Conservation (phyloP, 2,888 invertebrate genomes). For the Phania funesta region DNA sequence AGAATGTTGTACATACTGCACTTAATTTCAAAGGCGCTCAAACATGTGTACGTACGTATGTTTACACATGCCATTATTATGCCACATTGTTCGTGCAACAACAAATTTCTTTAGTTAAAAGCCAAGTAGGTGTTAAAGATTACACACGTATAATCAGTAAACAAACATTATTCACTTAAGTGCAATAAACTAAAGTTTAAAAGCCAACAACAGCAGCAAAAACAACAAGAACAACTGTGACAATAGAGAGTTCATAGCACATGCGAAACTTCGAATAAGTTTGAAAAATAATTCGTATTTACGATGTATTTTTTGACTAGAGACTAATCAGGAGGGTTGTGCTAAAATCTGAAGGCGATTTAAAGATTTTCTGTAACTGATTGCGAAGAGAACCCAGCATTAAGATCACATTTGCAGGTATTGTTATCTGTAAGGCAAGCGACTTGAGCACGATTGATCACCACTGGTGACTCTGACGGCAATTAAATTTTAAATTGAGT, state of each 20-base stretch:
- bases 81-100: slow-evolving; percentile 48
- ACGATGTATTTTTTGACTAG: neutral
- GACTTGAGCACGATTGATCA: too few species aligned
- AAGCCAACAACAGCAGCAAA: slow-evolving; percentile 37
- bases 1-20: slow-evolving; percentile 31
- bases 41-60: neutral
- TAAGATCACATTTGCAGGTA: too few species aligned
- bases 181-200: slow-evolving; percentile 62
- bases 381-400: too few species aligned
- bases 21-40: slow-evolving; percentile 33
- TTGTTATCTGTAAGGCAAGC: too few species aligned
- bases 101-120: slow-evolving; percentile 59
- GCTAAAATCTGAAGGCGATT: too few species aligned
- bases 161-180: slow-evolving; percentile 61
- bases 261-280: slow-evolving; percentile 23
- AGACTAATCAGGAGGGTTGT: slow-evolving; percentile 25
- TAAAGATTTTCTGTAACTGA: too few species aligned
- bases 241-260: slow-evolving; percentile 41
- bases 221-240: slow-evolving; percentile 1
- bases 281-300: slow-evolving; percentile 5
- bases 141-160: slow-evolving; percentile 58
- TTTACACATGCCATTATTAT: slow-evolving; percentile 9
- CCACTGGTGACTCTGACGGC: too few species aligned
- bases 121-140: slow-evolving; percentile 66
- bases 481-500: too few species aligned